Evolutionary conservation across 2,113 vertebrate species (phyloP).

Genomic region (Archocentrus centrarchus): DNA sequence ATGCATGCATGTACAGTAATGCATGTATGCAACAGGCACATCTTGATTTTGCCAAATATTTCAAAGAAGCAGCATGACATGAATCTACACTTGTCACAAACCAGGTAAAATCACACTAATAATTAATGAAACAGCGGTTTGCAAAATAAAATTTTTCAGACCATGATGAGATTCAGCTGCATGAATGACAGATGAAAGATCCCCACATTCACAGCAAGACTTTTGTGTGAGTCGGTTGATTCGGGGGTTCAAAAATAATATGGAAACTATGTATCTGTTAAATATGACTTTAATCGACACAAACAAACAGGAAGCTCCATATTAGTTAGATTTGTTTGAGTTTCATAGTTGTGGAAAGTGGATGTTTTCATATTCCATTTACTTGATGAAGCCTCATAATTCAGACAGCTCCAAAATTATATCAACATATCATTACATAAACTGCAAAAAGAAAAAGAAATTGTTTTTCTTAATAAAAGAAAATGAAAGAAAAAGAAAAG

Average conservation of each 20-base stretch:
- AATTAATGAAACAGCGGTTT: too few relatives aligned
- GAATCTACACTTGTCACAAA: accelerated
- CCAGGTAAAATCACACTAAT: accelerated
- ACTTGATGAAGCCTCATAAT: too few relatives aligned
- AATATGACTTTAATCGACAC: neutral
- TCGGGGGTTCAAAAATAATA: neutral
- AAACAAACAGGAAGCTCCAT: neutral
- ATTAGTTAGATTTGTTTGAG: neutral
- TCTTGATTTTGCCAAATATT: neutral
- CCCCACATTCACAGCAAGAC: too few relatives aligned
- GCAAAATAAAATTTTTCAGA: too few relatives aligned
- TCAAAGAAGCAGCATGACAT: neutral
- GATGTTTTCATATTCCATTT: neutral
- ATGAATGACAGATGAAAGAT: too few relatives aligned
- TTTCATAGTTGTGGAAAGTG: neutral
- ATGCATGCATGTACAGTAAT: neutral
- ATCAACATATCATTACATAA: neutral
- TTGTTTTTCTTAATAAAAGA: too few relatives aligned
- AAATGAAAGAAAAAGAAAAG: too few relatives aligned
- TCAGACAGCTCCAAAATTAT: too few relatives aligned
- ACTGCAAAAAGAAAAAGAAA: neutral
- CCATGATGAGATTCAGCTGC: too few relatives aligned
- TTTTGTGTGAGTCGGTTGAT: neutral
- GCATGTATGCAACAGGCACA: neutral
- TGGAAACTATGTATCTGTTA: neutral